Conservation (phyloP, 2,888 invertebrate genomes). For the Escarpia spicata region DNA sequence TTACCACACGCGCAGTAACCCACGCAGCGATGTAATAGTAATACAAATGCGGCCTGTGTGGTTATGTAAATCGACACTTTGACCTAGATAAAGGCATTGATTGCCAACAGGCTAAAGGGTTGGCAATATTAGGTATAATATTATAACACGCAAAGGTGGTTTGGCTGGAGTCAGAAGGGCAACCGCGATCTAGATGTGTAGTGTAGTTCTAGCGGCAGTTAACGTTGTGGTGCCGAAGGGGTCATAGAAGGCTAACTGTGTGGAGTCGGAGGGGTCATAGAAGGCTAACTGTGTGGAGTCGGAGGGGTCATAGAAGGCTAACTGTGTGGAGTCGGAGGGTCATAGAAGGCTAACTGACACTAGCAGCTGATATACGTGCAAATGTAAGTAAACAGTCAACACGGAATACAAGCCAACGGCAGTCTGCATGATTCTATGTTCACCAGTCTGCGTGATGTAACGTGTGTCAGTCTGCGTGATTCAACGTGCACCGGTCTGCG, state of each 20-base stretch:
- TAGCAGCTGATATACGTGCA: background rate
- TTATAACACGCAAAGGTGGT: background rate
- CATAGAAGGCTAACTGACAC: background rate
- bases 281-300: too few species aligned
- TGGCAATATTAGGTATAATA: background rate
- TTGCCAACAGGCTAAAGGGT: background rate
- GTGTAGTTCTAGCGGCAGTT: background rate
- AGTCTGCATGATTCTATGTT: background rate
- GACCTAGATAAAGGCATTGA: background rate
- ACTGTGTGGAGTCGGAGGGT: background rate
- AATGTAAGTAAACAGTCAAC: background rate
- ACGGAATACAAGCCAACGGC: background rate
- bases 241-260: background rate
- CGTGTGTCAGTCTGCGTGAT: too few species aligned
- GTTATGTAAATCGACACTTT: background rate
- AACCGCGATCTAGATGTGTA: background rate
- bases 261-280: too few species aligned
- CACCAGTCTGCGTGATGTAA: too few species aligned
- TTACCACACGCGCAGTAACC: background rate
- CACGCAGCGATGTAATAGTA: background rate
- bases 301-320: too few species aligned
- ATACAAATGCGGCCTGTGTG: background rate
- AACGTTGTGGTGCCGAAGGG: background rate
- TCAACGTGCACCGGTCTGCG: too few species aligned
- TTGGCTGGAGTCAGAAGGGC: background rate